Percentiles rank a stretch among this genome's conserved stretches.
These are phyloP conservation scores for Psephotus haematonotus DNA, from an alignment of 2,113 vertebrate species.

Conservation along the genomic window DNA sequence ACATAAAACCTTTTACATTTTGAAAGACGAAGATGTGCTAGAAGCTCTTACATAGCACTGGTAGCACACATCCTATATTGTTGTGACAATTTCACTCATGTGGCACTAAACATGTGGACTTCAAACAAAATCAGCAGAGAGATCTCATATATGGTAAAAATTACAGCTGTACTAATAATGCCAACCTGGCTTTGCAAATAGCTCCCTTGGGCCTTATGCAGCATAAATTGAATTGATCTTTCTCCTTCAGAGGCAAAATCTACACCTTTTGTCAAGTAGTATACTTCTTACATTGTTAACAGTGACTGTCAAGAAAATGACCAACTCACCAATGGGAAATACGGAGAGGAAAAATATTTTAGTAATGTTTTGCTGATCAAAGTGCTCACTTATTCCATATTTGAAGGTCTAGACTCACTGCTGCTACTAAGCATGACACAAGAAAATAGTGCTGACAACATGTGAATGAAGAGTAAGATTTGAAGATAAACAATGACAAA, in stretches of 20 bases:
- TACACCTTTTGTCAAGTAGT: not conserved
- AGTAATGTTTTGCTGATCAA: not conserved
- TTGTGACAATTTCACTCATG: not conserved
- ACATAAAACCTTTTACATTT: not conserved
- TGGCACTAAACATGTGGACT: not conserved
- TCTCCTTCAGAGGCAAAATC: not conserved
- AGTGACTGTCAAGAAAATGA: not conserved
- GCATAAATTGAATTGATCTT: not conserved
- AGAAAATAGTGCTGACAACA: not conserved
- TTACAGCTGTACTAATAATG: not conserved
- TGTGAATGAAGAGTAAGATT: not conserved
- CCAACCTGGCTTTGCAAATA: not conserved
- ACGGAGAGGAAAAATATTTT: not conserved
- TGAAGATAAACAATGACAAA: not conserved
- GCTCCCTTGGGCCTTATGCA: not conserved
- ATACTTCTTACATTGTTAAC: not conserved
- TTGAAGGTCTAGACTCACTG: not conserved
- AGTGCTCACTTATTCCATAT: not conserved
- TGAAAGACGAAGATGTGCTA: not conserved
- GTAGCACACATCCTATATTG: not conserved
- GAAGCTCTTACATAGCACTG: not conserved
- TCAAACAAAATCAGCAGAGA: not conserved
- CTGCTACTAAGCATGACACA: not conserved
- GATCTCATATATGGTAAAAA: not conserved
- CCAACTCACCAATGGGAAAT: not conserved